Evolutionary conservation across 2,888 invertebrate genomes (phyloP).

Genomic region (Girardia tigrina): DNA sequence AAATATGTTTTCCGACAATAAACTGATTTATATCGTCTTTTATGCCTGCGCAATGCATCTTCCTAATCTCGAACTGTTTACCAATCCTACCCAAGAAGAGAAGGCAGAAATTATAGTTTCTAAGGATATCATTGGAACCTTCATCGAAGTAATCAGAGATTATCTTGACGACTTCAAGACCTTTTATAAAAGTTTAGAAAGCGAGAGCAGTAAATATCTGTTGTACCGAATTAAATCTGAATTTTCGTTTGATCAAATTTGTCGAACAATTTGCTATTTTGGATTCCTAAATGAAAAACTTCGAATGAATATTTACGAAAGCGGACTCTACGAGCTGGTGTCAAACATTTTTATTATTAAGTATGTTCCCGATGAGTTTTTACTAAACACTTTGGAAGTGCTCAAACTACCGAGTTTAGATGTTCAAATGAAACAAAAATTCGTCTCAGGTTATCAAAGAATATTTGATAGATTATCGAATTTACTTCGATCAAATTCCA

Average conservation of each 20-base stretch:
- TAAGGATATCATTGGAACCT: not conserved
- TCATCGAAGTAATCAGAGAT: not conserved
- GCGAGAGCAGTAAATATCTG: not conserved
- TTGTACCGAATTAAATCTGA: not conserved
- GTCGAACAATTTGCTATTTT: not conserved
- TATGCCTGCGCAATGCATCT: not conserved
- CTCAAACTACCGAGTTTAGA: not conserved
- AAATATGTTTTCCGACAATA: not conserved
- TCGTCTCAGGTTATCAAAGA: not conserved
- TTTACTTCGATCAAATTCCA: not conserved
- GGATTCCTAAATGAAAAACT: not conserved
- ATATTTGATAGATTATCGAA: not conserved
- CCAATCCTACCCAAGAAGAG: not conserved
- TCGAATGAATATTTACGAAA: slow-evolving; percentile 18
- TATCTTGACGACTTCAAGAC: slow-evolving; percentile 15
- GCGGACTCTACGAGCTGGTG: not conserved
- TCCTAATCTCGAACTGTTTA: not conserved
- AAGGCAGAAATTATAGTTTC: not conserved
- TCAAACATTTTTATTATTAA: not conserved
- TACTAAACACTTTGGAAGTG: not conserved
- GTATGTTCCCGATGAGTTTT: not conserved
- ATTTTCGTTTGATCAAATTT: slow-evolving; percentile 12
- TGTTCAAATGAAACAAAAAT: not conserved
- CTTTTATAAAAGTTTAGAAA: not conserved
- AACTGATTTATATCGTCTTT: slow-evolving; percentile 4